Evolutionary conservation across 1,140 invertebrate genomes (phyloP).

Genomic region (Ridgeia piscesae): DNA sequence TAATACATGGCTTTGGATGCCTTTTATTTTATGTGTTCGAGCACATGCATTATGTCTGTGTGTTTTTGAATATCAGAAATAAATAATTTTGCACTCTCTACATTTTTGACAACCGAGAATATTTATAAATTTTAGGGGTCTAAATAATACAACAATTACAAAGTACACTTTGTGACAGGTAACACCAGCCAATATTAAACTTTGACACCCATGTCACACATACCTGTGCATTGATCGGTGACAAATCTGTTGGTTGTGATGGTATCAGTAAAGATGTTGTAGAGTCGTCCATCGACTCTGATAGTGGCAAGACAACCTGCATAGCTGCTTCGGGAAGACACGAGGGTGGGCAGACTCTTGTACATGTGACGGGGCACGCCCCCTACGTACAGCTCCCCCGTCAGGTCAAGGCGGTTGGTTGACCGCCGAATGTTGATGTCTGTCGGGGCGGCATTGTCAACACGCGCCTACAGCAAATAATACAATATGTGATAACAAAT

Average conservation of each 20-base stretch:
- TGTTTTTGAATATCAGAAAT: no score
- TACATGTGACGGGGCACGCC: slow-evolving; percentile 70
- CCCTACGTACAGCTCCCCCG: slow-evolving; percentile 87
- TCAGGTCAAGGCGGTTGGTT: slow-evolving; percentile 71
- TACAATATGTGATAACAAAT: no score
- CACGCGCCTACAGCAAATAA: neutral
- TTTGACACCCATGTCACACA: neutral
- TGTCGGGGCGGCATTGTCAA: slow-evolving; percentile 67
- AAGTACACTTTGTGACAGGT: no score
- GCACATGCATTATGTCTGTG: no score
- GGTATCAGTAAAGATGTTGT: slow-evolving; percentile 38
- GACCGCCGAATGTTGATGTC: slow-evolving; percentile 87
- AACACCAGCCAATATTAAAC: neutral
- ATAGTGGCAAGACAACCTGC: slow-evolving; percentile 90
- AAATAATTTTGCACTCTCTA: no score
- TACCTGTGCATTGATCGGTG: slow-evolving; percentile 28
- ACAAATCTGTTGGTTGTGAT: slow-evolving; percentile 28
- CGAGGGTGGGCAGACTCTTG: slow-evolving; percentile 25
- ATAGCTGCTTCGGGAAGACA: slow-evolving; percentile 85
- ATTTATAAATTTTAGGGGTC: no score
- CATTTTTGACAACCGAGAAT: no score
- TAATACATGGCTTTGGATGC: no score
- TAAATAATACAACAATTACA: no score
- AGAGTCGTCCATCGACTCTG: slow-evolving; percentile 81
- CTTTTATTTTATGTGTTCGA: no score